These are phyloP conservation scores for Atrichornis clamosus DNA, from an alignment of 2,113 vertebrate genomes.

Conservation along the genomic window DNA sequence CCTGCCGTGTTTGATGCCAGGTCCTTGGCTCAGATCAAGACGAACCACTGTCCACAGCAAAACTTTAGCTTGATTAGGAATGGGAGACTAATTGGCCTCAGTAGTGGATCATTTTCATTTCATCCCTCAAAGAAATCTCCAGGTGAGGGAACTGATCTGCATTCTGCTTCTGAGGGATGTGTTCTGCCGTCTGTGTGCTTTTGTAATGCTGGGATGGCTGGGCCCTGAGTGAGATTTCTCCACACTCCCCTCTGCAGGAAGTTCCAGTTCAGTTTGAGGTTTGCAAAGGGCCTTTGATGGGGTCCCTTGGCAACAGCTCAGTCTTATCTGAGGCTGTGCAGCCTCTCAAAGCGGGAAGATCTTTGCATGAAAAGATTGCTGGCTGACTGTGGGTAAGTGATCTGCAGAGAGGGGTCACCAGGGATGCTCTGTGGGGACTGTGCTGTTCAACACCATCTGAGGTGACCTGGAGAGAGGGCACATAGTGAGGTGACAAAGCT, in stretches of 20 bases:
- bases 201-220: neutral
- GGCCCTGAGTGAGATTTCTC: neutral
- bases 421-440: neutral
- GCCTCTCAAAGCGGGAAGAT: neutral
- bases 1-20: neutral
- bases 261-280: neutral
- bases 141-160: neutral
- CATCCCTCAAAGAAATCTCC: neutral
- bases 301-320: neutral
- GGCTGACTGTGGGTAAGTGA: neutral
- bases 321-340: neutral
- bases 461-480: neutral
- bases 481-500: neutral
- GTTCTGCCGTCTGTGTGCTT: neutral
- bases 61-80: neutral
- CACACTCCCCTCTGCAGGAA: neutral
- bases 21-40: neutral
- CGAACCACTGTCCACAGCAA: neutral
- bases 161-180: neutral
- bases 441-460: neutral
- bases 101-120: neutral
- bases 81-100: neutral
- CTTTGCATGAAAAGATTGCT: neutral
- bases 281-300: neutral
- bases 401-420: neutral